These are phyloP conservation scores for Emydura subglobosa DNA, from an alignment of 2,113 vertebrate species.

Conservation along the genomic window DNA sequence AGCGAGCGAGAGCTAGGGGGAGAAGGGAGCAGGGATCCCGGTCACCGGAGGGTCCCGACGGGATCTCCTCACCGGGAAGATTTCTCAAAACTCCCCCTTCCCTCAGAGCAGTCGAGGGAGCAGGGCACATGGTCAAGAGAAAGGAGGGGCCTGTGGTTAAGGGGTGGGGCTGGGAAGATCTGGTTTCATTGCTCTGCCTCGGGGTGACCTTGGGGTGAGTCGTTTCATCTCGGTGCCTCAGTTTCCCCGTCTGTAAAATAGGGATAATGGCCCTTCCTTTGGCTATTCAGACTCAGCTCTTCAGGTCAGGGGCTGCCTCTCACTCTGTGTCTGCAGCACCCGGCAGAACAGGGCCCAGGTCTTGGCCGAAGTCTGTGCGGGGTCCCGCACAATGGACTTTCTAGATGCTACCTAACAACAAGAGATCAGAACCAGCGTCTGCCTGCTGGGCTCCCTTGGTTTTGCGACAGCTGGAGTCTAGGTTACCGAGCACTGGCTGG, in stretches of 20 bases:
- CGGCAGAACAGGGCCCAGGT: not conserved
- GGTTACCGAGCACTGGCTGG: not conserved
- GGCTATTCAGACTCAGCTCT: not conserved
- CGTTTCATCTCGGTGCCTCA: not conserved
- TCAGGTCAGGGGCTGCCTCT: not conserved
- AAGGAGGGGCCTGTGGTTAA: not conserved
- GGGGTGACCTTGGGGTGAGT: not conserved
- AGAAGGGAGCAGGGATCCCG: not conserved
- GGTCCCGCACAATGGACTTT: not conserved
- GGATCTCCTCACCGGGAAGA: not conserved
- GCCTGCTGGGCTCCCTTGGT: not conserved
- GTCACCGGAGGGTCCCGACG: no score
- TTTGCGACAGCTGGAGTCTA: not conserved
- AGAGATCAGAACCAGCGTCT: not conserved
- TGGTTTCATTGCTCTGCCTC: not conserved
- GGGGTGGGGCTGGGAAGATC: not conserved
- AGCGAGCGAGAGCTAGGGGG: not conserved
- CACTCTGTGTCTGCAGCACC: not conserved
- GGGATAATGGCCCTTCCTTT: not conserved
- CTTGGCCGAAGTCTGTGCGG: not conserved
- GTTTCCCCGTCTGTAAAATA: not conserved
- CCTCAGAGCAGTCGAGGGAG: not conserved
- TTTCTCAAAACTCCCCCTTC: not conserved
- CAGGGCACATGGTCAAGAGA: slow-evolving; percentile 47
- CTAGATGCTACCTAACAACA: not conserved